phyloP scores from a whole-genome alignment of 37 sponge, comb jelly and placozoan species.

The Amphimedon queenslandica region DNA sequence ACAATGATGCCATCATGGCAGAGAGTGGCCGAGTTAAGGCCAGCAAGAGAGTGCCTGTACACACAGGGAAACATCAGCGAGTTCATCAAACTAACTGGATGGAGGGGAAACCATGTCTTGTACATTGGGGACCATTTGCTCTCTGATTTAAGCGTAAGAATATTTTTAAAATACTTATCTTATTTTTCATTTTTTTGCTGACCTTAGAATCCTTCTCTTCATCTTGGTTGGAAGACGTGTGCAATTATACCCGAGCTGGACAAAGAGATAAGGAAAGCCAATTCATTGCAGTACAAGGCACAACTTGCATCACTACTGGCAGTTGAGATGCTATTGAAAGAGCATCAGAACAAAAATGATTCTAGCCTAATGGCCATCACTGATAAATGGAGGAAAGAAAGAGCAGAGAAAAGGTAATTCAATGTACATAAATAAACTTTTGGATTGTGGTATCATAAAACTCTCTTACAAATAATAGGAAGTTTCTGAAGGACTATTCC shows the following conservation, averaged over 20 bases:
- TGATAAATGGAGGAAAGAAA: conserved; percentile 1
- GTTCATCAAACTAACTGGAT: conserved; percentile 77
- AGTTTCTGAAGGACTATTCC: conserved; percentile 53
- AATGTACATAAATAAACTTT: no score
- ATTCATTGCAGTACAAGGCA: conserved; percentile 31
- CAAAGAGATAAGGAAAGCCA: conserved; percentile 53
- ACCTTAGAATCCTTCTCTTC: conserved; percentile 75
- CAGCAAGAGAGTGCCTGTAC: conserved; percentile 48
- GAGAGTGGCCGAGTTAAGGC: conserved; percentile 39
- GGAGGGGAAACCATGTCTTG: conserved; percentile 70
- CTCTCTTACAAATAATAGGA: conserved; percentile 17
- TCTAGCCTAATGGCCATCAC: not conserved
- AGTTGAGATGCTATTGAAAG: conserved; percentile 53
- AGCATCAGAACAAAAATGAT: conserved; percentile 26
- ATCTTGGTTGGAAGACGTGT: conserved; percentile 90
- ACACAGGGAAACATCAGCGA: conserved; percentile 81
- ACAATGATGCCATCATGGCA: conserved; percentile 54
- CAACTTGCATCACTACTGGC: conserved; percentile 45
- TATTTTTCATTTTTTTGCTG: not conserved
- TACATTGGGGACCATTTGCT: conserved; percentile 99
- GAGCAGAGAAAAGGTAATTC: not conserved
- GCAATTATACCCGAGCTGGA: conserved; percentile 93
- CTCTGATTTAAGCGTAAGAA: conserved; percentile 87
- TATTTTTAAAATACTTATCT: conserved; percentile 3
- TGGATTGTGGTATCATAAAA: not conserved